phyloP scores from a whole-genome alignment of 2,888 invertebrate species.

The Erebia palarica region DNA sequence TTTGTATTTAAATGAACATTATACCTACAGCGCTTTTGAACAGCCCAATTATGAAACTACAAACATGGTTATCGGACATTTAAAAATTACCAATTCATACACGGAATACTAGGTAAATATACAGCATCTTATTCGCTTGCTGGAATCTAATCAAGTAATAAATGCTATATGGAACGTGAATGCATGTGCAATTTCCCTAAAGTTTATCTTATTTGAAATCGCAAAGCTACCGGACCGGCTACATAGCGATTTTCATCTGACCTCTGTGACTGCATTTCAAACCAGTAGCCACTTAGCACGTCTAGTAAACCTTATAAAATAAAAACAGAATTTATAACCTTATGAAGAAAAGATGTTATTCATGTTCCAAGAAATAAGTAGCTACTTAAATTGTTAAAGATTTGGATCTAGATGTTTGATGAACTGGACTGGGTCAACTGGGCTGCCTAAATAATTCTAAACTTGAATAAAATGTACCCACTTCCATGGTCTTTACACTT shows the following conservation, averaged over 20 bases:
- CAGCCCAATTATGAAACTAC: too few species aligned
- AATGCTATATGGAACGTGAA: not conserved
- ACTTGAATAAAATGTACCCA: not conserved
- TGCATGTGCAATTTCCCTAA: not conserved
- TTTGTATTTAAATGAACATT: too few species aligned
- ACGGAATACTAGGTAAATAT: too few species aligned
- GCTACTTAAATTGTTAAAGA: slow-evolving; percentile 3
- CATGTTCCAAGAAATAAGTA: not conserved
- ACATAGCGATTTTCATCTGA: not conserved
- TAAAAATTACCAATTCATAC: too few species aligned
- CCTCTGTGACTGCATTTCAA: not conserved
- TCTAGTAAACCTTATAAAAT: not conserved
- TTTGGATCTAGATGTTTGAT: slow-evolving; percentile 3
- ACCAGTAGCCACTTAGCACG: slow-evolving; percentile 3
- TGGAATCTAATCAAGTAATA: not conserved
- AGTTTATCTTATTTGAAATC: slow-evolving; percentile 7
- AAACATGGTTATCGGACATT: too few species aligned
- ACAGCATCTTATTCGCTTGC: not conserved
- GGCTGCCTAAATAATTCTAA: not conserved
- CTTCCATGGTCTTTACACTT: not conserved
- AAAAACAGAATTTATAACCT: too few species aligned
- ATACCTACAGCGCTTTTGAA: too few species aligned
- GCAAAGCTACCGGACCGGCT: slow-evolving; percentile 2
- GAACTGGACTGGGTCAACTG: too few species aligned
- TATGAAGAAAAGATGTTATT: not conserved